phyloP scores from a whole-genome alignment of 2,888 invertebrate genomes.

The Sipha maydis region DNA sequence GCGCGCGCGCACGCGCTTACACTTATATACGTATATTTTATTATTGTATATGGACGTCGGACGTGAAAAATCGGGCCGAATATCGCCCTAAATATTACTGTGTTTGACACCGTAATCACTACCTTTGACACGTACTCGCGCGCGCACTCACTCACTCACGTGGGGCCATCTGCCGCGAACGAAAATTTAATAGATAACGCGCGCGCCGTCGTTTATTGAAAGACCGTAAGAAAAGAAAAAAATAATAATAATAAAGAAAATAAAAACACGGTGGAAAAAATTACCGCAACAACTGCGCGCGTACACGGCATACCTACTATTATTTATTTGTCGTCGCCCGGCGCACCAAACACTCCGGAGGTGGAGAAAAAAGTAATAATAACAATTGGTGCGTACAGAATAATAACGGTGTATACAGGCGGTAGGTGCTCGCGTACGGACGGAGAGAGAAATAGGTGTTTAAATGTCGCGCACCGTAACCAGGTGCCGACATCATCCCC shows the following conservation, averaged over 20 bases:
- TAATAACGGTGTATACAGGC: neutral
- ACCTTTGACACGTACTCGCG: neutral
- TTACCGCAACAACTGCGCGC: neutral
- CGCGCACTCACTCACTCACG: neutral
- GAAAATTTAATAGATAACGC: conserved; percentile 43
- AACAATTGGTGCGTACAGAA: neutral
- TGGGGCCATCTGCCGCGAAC: conserved; percentile 42
- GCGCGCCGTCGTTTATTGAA: conserved; percentile 54
- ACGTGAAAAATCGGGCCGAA: neutral
- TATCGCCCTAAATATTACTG: conserved; percentile 13
- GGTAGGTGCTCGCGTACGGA: neutral
- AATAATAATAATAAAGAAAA: too few relatives aligned
- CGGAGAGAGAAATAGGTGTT: neutral
- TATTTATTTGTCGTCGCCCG: conserved; percentile 41
- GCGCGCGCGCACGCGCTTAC: neutral
- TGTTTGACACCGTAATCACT: conserved; percentile 47
- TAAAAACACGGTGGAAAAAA: neutral
- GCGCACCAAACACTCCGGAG: too few relatives aligned
- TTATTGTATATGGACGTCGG: too few relatives aligned
- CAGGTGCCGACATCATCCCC: conserved; percentile 25
- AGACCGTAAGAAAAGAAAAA: conserved; percentile 23
- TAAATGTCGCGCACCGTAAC: conserved; percentile 5
- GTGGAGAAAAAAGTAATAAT: neutral
- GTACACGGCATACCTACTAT: neutral
- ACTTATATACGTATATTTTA: neutral